Conservation (phyloP, 1,140 invertebrate species). For the Limonius californicus region DNA sequence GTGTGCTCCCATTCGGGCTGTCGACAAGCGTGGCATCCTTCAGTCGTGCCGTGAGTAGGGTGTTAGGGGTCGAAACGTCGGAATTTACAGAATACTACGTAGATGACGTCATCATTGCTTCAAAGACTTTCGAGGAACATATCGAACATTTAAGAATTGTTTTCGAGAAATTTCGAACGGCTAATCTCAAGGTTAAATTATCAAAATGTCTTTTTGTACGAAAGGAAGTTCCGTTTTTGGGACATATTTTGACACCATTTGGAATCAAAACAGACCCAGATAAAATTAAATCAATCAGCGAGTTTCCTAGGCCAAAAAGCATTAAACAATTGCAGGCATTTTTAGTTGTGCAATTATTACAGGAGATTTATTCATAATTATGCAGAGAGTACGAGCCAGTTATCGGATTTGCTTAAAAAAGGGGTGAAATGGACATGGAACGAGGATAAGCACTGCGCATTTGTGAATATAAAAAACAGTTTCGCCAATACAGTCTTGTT, state of each 20-base stretch:
- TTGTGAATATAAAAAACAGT: background rate
- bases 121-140: background rate
- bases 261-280: no score
- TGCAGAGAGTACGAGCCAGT: slow-evolving; percentile 17
- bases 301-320: slow-evolving; percentile 39
- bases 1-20: slow-evolving; percentile 11
- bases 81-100: background rate
- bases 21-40: background rate
- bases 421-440: background rate
- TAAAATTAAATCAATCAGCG: no score
- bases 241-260: no score
- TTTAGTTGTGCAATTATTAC: slow-evolving; percentile 48
- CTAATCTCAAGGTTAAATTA: no score
- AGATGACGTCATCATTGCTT: background rate
- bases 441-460: background rate
- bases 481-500: background rate
- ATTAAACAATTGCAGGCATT: slow-evolving; percentile 45
- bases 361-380: slow-evolving; percentile 44
- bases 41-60: background rate
- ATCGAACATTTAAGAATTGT: no score
- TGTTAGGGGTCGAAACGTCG: background rate
- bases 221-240: no score
- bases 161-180: no score
- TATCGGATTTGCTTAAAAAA: background rate
- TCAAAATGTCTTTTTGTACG: no score